These are phyloP conservation scores for Pipra filicauda DNA, from an alignment of 2,113 vertebrate genomes.

Conservation along the genomic window DNA sequence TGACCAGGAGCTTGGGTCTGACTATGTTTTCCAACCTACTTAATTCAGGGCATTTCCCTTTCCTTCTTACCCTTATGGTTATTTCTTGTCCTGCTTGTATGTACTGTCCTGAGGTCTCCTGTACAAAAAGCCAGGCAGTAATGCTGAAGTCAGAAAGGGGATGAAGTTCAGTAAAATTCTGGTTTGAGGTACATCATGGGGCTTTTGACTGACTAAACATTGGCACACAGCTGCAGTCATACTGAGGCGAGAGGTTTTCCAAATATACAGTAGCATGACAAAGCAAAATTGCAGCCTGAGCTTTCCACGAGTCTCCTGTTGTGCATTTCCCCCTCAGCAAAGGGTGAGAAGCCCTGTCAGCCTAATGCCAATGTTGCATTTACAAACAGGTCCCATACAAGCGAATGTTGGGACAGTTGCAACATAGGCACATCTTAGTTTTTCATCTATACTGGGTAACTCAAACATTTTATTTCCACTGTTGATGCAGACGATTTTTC, in stretches of 20 bases:
- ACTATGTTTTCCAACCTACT: not conserved
- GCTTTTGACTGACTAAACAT: not conserved
- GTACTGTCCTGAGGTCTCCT: not conserved
- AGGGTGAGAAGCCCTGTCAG: not conserved
- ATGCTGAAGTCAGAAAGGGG: not conserved
- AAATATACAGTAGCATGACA: not conserved
- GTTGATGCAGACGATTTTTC: not conserved
- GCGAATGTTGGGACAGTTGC: not conserved
- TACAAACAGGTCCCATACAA: not conserved
- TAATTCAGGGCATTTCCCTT: not conserved
- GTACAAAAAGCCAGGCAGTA: not conserved
- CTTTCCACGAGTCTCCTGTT: not conserved
- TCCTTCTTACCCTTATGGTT: not conserved
- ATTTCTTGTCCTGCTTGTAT: not conserved
- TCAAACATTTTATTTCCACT: not conserved
- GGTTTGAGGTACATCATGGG: not conserved
- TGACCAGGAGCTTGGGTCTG: not conserved
- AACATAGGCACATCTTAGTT: not conserved
- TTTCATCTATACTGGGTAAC: not conserved
- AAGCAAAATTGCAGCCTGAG: not conserved
- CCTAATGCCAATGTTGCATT: not conserved
- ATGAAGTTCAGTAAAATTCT: not conserved
- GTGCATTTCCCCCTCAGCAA: not conserved
- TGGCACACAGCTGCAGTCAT: not conserved
- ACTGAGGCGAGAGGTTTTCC: rapidly evolving